Conservation (phyloP, 2,797 vertebrate species). For the Syngnathus acus region DNA sequence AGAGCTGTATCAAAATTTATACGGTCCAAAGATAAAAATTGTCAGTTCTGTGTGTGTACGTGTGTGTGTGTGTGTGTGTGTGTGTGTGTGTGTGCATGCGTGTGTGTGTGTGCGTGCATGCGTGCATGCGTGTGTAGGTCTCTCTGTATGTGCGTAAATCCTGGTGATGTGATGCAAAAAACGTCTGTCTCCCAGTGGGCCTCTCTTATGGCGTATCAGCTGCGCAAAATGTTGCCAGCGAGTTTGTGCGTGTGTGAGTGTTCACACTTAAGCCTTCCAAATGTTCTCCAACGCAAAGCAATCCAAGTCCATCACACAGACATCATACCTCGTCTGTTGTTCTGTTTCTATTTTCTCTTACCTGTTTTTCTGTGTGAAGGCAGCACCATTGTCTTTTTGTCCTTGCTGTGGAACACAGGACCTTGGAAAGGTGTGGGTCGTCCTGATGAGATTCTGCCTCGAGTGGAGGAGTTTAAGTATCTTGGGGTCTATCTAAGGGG, state of each 20-base stretch:
- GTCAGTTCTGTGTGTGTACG: too few relatives aligned
- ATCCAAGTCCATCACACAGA: slow-evolving; percentile 69
- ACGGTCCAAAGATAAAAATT: too few relatives aligned
- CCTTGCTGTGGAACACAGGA: too few relatives aligned
- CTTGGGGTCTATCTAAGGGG: too few relatives aligned
- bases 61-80: too few relatives aligned
- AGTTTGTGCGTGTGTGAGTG: slow-evolving; percentile 31
- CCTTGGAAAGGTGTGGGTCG: too few relatives aligned
- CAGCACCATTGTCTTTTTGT: background rate
- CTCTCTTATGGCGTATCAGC: slow-evolving; percentile 34
- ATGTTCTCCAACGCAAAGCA: slow-evolving; percentile 47
- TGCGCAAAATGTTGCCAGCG: slow-evolving; percentile 29
- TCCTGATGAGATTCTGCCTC: too few relatives aligned
- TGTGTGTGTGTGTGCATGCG: too few relatives aligned
- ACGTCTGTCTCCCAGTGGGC: slow-evolving; percentile 61
- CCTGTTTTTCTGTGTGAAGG: slow-evolving; percentile 22
- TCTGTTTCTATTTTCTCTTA: slow-evolving; percentile 32
- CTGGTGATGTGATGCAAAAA: slow-evolving; percentile 30
- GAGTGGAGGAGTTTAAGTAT: too few relatives aligned
- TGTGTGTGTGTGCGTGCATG: too few relatives aligned
- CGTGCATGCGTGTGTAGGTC: slow-evolving; percentile 10
- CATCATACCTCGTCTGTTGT: slow-evolving; percentile 60
- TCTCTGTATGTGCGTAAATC: slow-evolving; percentile 27
- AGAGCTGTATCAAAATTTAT: too few relatives aligned
- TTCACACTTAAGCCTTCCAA: slow-evolving; percentile 63